Evolutionary conservation across 2,888 invertebrate species (phyloP), one percentile per base, ranked within the genome.

Genomic region (Nemapogon koenigi): DNA sequence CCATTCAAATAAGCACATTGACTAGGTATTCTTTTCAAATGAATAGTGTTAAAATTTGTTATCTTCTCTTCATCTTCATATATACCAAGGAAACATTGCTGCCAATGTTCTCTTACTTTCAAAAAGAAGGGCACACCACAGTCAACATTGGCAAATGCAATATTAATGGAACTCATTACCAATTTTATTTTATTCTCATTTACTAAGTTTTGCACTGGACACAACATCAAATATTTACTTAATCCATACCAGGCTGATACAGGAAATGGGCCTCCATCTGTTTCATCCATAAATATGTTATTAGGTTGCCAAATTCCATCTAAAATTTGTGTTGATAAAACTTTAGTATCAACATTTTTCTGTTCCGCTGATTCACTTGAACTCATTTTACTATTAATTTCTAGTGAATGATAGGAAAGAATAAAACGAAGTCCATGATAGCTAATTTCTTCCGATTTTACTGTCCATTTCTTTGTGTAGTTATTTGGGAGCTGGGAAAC

Each of bases 1-100:
- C 90, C 91, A 43, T 87, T 88, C 1, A 98, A 81, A 68, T 94
- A 90, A 49, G 87, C 87, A 55, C 90, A 94, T 50, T 92, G 89
- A 16, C 84, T 81, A 1, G 94, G 93, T 39, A 89, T 85, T 47
- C 85, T 83, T 56, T 88, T 88, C 43, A 97, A 76, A 59, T 95
- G 91, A 35, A 94, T 89, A 81, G 94, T 91, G 57, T 97, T 92
- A 65, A 92, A 95, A 57, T 88, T 88, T n/a, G 90, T 87, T 48
- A 90, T 83, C 29, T 87, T 81, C 32, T 90, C 89, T 50, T 84
- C 86, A 15, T 87, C 86, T 57, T 93, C 86, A 51, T 88, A 89
- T 6, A 92, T 84, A 4, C 97, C 97, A 36, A 88, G 62, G 59
- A 86, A 94, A 53, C 87, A 86, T 37, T 88, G 85, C 55, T 94